These are phyloP conservation scores for Basileuterus tristriatus DNA, from an alignment of 2,797 vertebrate genomes.

Conservation along the genomic window DNA sequence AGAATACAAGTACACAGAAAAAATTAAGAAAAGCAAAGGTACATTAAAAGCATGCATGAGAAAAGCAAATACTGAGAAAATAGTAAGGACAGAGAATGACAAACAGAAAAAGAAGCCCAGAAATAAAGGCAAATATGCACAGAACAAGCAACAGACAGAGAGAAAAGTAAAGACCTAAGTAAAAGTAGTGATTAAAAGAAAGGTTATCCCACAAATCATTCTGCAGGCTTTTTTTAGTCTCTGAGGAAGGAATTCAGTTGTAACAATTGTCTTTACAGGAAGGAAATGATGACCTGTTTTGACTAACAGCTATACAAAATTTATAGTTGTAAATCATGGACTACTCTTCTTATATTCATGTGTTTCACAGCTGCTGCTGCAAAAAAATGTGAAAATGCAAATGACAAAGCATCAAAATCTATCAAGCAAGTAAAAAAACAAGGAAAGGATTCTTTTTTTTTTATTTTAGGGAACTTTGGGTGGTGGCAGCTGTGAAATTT, in stretches of 20 bases:
- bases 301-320: not conserved
- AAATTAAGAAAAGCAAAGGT: not conserved
- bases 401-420: not conserved
- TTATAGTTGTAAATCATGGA: not conserved
- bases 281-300: not conserved
- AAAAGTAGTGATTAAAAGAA: constrained; percentile 3
- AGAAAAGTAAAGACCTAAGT: not conserved
- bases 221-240: not conserved
- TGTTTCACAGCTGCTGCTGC: not conserved
- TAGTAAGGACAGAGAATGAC: not conserved
- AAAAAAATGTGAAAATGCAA: not conserved
- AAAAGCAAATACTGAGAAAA: constrained; percentile 27
- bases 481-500: not conserved
- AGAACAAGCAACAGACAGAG: not conserved
- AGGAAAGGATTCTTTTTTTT: not conserved
- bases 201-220: not conserved
- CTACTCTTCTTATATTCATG: not conserved
- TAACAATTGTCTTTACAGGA: not conserved
- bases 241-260: not conserved
- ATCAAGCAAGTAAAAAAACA: not conserved
- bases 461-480: not conserved
- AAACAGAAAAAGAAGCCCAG: constrained; percentile 1
- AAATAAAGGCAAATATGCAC: not conserved
- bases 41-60: not conserved
- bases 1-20: not conserved